Conservation (phyloP, 2,797 vertebrate genomes). For the Botia kubotai region DNA sequence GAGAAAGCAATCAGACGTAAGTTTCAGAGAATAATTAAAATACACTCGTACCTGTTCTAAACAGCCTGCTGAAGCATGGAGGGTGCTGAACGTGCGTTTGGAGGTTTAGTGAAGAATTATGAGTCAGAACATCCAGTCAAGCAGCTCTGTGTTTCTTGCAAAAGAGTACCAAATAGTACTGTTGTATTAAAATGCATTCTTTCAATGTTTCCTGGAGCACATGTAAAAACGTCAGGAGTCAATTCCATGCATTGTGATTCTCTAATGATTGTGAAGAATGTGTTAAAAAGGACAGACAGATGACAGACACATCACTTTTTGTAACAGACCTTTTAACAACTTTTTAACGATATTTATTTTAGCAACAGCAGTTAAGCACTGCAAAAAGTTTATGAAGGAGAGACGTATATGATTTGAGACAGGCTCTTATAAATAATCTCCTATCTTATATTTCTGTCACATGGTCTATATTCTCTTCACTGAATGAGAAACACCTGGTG, state of each 20-base stretch:
- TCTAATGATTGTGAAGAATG: no score
- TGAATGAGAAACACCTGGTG: conserved; percentile 31
- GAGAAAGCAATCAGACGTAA: conserved; percentile 40
- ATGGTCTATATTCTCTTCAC: conserved; percentile 3
- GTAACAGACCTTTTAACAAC: conserved; percentile 47
- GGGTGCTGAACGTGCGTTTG: conserved; percentile 36
- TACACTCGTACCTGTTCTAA: conserved; percentile 23
- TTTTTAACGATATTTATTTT: conserved; percentile 52
- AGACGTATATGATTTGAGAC: conserved; percentile 40
- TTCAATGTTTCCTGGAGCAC: neutral
- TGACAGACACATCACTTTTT: no score
- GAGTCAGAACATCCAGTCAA: neutral
- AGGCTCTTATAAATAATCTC: conserved; percentile 42
- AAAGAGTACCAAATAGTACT: neutral
- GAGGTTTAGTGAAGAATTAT: conserved; percentile 17
- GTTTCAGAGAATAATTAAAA: conserved; percentile 42
- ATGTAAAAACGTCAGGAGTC: no score
- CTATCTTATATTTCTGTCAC: conserved; percentile 29
- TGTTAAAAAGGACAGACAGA: no score
- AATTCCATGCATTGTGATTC: no score
- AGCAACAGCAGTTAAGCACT: conserved; percentile 54
- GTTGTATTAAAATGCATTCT: neutral
- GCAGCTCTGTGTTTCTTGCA: conserved; percentile 12
- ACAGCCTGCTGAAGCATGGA: conserved; percentile 21
- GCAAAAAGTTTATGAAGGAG: conserved; percentile 60